Percentiles rank a stretch among this genome's conserved stretches.
Conservation (phyloP, 1,140 invertebrate species). For the Doryteuthis pealeii region DNA sequence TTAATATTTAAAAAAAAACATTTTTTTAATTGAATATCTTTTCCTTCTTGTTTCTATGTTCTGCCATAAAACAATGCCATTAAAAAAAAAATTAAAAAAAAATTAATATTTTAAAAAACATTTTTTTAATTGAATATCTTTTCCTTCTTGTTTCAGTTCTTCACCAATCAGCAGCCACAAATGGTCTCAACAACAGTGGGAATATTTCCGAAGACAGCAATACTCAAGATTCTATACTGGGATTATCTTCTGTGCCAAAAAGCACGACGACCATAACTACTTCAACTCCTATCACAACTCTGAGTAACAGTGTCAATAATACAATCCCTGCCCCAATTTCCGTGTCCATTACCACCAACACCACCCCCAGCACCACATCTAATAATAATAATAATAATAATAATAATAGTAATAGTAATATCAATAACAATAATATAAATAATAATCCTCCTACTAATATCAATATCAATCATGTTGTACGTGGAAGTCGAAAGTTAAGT, state of each 20-base stretch:
- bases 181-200: slow-evolving; percentile 30
- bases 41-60: too few species aligned
- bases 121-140: too few species aligned
- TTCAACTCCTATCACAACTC: slow-evolving; percentile 25
- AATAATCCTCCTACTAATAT: not conserved
- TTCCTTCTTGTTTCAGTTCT: not conserved
- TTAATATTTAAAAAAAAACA: too few species aligned
- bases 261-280: not conserved
- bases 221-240: slow-evolving; percentile 40
- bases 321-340: not conserved
- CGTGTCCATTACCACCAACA: not conserved
- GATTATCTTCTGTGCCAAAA: not conserved
- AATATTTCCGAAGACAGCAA: slow-evolving; percentile 54
- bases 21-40: too few species aligned
- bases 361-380: not conserved
- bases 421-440: not conserved
- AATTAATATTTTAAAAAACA: too few species aligned
- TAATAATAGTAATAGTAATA: not conserved
- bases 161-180: not conserved
- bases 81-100: too few species aligned
- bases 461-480: not conserved
- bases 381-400: not conserved
- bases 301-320: slow-evolving; percentile 2
- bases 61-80: too few species aligned
- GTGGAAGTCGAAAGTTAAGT: not conserved